Evolutionary conservation across 1,140 invertebrate genomes (phyloP), one percentile per base, ranked within the genome.

Genomic region (Amphibalanus amphitrite): DNA sequence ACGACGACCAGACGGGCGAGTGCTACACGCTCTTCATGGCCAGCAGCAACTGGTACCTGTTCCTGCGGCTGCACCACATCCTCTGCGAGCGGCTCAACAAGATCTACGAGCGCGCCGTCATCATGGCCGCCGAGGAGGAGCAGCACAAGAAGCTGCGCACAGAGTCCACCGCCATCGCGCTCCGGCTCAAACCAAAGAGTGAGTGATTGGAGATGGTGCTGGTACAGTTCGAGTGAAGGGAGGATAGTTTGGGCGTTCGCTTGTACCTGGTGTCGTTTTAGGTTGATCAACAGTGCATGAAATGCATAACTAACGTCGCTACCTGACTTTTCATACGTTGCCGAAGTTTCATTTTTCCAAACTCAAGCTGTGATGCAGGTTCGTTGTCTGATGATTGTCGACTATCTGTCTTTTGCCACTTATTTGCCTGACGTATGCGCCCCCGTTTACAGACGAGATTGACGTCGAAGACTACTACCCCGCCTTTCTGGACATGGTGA

Each of bases 11-110:
- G 23, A n/a, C n/a, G n/a, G 28, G 65, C 65, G 28, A 67, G 65
- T 28, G 65, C 20, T 93, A 93, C 77, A 85, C 88, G 10, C 80
- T 93, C n/a, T 91, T 93, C 77, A 89, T 90, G 83, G 90, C 88
- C 73, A 93, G 91, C 79, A 91, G 91, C 78, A 90, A 91, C 78
- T 97, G 93, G 93, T 95, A 95, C 79, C 85, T 97, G 65, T 98
- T 98, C 80, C 84, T 98, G 76, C 88, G 96, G 71, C 85, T 98
- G 74, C 95, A 99, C 82, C 91, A 95, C 70, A 91, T 97, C 71
- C 82, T 98, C 33, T 97, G 94, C 81, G 91, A 96, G 76, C 85
- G 97, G 72, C 83, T 99, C 70, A 87, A 86, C 23, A 87, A 87
- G 78, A 88, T 93, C 82, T 88, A 91, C 76, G 87, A 90, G 67